These are phyloP conservation scores for Notoglanidium macrostoma DNA, from an alignment of 2,797 vertebrate genomes.

Conservation along the genomic window DNA sequence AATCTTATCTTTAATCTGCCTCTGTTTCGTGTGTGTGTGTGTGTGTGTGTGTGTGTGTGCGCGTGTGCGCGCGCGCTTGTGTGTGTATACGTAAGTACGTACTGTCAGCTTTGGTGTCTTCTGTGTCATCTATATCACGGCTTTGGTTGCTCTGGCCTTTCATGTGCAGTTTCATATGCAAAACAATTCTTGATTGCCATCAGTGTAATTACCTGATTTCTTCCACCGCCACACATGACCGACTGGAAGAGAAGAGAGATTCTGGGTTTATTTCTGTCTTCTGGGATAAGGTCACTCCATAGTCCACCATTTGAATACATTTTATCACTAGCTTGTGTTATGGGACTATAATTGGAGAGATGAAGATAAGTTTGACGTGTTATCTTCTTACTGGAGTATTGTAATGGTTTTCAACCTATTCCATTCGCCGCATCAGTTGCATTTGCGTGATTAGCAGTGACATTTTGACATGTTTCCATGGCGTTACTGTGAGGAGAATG, in stretches of 20 bases:
- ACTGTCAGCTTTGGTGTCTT: not conserved
- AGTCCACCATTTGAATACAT: conserved; percentile 24
- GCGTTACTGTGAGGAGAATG: not conserved
- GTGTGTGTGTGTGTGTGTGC: not conserved
- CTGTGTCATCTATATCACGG: not conserved
- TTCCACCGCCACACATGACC: not conserved
- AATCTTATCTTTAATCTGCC: not conserved
- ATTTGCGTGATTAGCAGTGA: not conserved
- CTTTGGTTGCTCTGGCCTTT: not conserved
- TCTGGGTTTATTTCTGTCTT: conserved; percentile 9
- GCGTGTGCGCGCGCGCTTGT: not conserved
- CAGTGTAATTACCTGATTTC: conserved; percentile 27
- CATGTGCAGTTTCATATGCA: conserved; percentile 30
- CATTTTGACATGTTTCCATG: not conserved
- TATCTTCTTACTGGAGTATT: not conserved
- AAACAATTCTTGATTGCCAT: conserved; percentile 29
- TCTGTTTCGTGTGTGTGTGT: not conserved
- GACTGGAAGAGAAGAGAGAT: not conserved
- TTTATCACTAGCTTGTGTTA: not conserved
- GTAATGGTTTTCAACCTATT: not conserved
- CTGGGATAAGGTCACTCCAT: conserved; percentile 4
- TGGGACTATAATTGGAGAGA: not conserved
- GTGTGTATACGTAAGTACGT: no score
- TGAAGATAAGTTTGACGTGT: not conserved
- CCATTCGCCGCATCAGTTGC: not conserved